Evolutionary conservation across 2,797 vertebrate genomes (phyloP), one percentile per base, ranked within the genome.

Genomic region (Pagetopsis macropterus): DNA sequence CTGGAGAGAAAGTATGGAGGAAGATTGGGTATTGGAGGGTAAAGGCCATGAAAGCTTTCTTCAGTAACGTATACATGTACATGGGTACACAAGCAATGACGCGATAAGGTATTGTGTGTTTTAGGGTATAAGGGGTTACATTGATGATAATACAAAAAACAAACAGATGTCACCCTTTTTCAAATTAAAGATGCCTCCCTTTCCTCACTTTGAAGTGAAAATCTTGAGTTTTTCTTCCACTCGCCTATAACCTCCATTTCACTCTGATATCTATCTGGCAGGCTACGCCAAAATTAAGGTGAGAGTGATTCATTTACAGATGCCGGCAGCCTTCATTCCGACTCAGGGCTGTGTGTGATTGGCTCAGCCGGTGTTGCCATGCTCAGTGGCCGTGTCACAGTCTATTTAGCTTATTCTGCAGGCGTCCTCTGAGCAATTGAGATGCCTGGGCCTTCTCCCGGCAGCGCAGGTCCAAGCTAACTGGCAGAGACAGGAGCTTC

Each of bases 221-320:
- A 59, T 59, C 68, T 61, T 57, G 15, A 62, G 43, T 72, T 79
- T 72, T 68, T 60, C 67, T 65, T 48, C 57, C 15, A 64, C 43
- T 76, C 69, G 58, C 69, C 57, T 41, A 13, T 75, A 81, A 84
- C 63, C 80, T 84, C 52, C 51, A 41, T 74, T 84, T 79, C 46
- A 15, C 62, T 49, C 63, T 61, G 75, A 75, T 83, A 77, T 72
- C 72, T 71, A 69, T 84, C 75, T 74, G 66, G 55, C 72, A 66
- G 77, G 14, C 67, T 50, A 9, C 59, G 81, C 62, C 57, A 70
- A 69, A 71, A 63, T 77, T 77, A 74, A 83, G 83, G 73, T 68
- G 84, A 84, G 75, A 72, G 49, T 54, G 75, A 79, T 84, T 80
- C 85, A 82, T 82, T 89, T 84, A 84, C 79, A 75, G 70, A 85